Base-by-base conservation (phyloP, 2,113 vertebrate genomes). In the Xyrauchen texanus region DNA sequence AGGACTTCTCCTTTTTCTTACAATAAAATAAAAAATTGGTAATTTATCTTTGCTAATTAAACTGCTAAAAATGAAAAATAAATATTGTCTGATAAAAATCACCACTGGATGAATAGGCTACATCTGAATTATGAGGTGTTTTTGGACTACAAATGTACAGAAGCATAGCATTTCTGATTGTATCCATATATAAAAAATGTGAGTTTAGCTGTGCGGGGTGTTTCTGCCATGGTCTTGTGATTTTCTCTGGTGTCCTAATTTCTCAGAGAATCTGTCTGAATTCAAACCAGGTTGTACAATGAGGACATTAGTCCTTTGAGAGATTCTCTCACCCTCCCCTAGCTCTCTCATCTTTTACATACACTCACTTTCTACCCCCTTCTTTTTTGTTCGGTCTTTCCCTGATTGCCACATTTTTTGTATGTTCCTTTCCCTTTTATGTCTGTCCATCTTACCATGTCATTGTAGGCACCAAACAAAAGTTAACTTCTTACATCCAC, bases 171-270 rank as follows among this genome's bases (percentile, higher is more conserved):
- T 34, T 58, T n/a, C 15, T 58, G n/a, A n/a, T 58, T 13, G 13
- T 15, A n/a, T 58, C 55, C n/a, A 6, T 52, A 9, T 46, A 6
- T 45, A 12, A 65, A 46, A 46, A 70, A 10, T 9, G 42, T 49
- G 44, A 21, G 55, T 45, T 15, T 60, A 10, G 44, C 44, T n/a
- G 11, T 62, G 67, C 34, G 16, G 46, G 55, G 55, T 52, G 55
- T 51, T 78, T 49, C 53, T 12, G 15, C 83, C 81, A 71, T 44
- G 67, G 21, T 85, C 77, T 82, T 68, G 13, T 8, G 68, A 45
- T 82, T 81, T 74, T 81, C 72, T 77, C 68, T 61, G 0, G 80
- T 89, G 87, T 87, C 90, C 89, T 79, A 90, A 81, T 88, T 90
- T 87, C 83, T 84, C 79, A 70, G 15, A 46, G 68, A 83, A 78